Evolutionary conservation across 1,140 invertebrate species (phyloP), one percentile per base, ranked within the genome.

Genomic region (Drosophila kikkawai): DNA sequence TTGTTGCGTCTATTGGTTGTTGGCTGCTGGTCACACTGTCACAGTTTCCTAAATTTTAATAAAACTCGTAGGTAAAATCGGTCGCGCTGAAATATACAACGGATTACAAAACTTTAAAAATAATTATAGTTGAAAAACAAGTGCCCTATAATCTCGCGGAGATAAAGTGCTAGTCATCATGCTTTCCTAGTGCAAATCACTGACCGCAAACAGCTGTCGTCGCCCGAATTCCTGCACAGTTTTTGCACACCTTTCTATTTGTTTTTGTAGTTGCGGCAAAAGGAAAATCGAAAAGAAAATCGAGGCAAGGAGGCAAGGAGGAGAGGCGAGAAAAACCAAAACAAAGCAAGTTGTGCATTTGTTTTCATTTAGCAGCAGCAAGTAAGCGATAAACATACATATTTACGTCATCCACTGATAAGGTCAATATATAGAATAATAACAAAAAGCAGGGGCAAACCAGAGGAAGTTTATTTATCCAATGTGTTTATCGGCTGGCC

Each of bases 401-500:
- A 65, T 65, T 47, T 47, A 66, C 65, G 59, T 64, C 65, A 67
- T 13, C 8, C 34, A 48, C 42, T 67, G 65, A 67, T 67, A 67
- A 67, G 57, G 64, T 47, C 42, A 65, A 17, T 34, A 17, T 34
- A 34, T 34, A 47, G 34, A 34, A 22, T 66, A 32, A 65, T 26
- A 66, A 39, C 44, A 67, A 60, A 26, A 45, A 26, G 19, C 41
- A 36, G 47, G 12, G n/a, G 17, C 34, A 37, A 55, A 22, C 17
- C 12, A 13, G 22, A 29, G 17, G 17, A 55, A 19, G 15, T 22
- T 0, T 55, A 9, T 63, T 42, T 61, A 65, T 65, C 37, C 32
- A 12, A 9, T 34, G 48, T 41, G 36, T 41, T 41, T 39, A 55
- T 39, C 47, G 29, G n/a, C 22, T 37, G 36, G 34, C 36, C 19